These are phyloP conservation scores for Myotis daubentonii DNA, from an alignment of 2,797 vertebrate species.

Conservation along the genomic window DNA sequence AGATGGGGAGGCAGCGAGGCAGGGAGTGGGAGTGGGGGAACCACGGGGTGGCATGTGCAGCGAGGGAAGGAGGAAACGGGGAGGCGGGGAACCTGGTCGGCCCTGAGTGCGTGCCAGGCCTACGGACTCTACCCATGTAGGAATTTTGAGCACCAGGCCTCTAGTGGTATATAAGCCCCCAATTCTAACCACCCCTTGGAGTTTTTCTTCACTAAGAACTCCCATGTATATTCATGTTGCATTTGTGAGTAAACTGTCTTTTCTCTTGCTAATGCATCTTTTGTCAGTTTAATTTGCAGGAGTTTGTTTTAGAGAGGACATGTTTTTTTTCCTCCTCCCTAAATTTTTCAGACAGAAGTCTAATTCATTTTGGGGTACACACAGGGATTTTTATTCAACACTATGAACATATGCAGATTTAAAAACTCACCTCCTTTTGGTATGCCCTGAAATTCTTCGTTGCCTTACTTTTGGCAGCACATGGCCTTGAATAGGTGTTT, in stretches of 20 bases:
- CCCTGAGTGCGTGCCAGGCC: too few species aligned
- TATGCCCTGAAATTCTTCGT: not conserved
- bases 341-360: not conserved
- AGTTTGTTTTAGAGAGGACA: not conserved
- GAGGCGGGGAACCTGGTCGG: too few species aligned
- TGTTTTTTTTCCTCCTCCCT: not conserved
- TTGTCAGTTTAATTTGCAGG: not conserved
- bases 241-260: not conserved
- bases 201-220: not conserved
- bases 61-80: too few species aligned
- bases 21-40: too few species aligned
- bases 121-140: too few species aligned
- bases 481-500: not conserved
- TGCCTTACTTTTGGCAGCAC: not conserved
- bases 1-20: too few species aligned
- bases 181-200: not conserved
- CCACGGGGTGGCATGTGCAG: too few species aligned
- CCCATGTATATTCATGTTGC: not conserved
- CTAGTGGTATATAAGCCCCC: not conserved
- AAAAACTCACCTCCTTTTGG: not conserved
- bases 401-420: not conserved
- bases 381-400: not conserved
- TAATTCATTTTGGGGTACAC: not conserved
- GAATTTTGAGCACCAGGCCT: too few species aligned
- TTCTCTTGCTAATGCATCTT: not conserved